Base-by-base conservation (phyloP, 2,888 invertebrate genomes). In the Anoncus sp. region DNA sequence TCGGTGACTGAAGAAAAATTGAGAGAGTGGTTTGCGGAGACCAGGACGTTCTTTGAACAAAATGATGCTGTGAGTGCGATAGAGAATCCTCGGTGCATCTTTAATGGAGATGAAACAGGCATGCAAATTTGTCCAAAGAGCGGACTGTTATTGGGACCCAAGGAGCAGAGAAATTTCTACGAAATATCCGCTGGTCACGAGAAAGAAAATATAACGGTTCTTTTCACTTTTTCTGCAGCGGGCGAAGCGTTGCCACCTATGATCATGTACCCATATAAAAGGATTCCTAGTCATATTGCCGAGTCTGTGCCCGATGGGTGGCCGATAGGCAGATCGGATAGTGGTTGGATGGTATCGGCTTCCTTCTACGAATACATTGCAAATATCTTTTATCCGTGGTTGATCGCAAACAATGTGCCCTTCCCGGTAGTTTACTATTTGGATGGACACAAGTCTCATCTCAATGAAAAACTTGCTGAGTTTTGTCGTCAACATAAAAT, bases 281-380 rank as follows among this genome's bases (percentile, higher is more conserved):
- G 84, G 79, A 80, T 87, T 55, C 85, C 86, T 59, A 24, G 72
- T 27, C 59, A 65, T 59, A 77, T 83, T 18, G 66, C 71, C 7
- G 40, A 79, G 35, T 71, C 71, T 18, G 71, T 83, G 45, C 83
- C 84, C 24, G 66, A 81, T 47, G 71, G 77, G 66, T 87, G 85
- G 84, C 81, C 81, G 55, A 82, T 87, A 14, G 88, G 89, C 0
- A 71, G 83, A 24, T 87, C 87, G 2, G 82, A 87, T 20, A 72
- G 65, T 53, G 89, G 89, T 1, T 89, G 86, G 88, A 90, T 90
- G 88, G 85, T 83, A 31, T 75, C 81, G 2, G 80, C 79, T 31
- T 87, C 88, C 0, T 90, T 90, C 81, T 89, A 5, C 31, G 31
- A 31, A 77, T 90, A 88, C 74, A 78, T 89, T 3, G 77, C 86